phyloP scores from a whole-genome alignment of 1,140 invertebrate genomes.

The Aleiodes sp. region DNA sequence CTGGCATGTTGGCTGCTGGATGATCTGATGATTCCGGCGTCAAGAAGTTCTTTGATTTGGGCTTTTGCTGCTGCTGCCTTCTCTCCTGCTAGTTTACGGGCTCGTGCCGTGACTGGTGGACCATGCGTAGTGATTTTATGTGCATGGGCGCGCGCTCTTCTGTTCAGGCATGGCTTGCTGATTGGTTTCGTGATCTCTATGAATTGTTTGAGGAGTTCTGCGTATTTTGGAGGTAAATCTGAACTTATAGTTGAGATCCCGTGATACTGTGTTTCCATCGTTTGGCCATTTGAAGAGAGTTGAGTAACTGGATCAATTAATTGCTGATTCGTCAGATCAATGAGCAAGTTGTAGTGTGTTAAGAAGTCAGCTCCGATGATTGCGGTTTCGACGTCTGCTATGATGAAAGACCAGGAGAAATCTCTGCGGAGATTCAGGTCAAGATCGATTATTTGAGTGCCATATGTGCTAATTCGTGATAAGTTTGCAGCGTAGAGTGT shows the following conservation, averaged over 20 bases:
- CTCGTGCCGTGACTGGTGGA: slow-evolving; percentile 37
- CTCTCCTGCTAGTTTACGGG: slow-evolving; percentile 41
- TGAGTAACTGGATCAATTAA: slow-evolving; percentile 24
- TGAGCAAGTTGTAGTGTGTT: slow-evolving; percentile 26
- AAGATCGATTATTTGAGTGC: neutral
- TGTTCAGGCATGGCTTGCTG: too few species aligned
- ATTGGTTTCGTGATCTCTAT: neutral
- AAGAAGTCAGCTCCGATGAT: slow-evolving; percentile 40
- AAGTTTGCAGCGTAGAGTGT: slow-evolving; percentile 30
- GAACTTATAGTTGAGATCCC: neutral
- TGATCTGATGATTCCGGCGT: neutral
- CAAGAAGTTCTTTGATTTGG: neutral
- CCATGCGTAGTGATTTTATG: slow-evolving; percentile 40
- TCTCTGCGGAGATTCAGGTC: slow-evolving; percentile 6
- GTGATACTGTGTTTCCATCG: neutral
- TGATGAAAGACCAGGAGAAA: slow-evolving; percentile 10
- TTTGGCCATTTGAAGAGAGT: neutral
- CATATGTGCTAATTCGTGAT: slow-evolving; percentile 21
- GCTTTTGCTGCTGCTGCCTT: slow-evolving; percentile 35
- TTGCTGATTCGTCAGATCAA: slow-evolving; percentile 29
- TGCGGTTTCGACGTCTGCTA: slow-evolving; percentile 31
- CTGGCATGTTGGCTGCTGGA: slow-evolving; percentile 50
- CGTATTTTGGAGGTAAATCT: neutral
- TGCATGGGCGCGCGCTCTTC: too few species aligned
- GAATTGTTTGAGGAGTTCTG: neutral